Base-by-base conservation (phyloP, 1,140 invertebrate genomes). In the Procambarus virginalis region DNA sequence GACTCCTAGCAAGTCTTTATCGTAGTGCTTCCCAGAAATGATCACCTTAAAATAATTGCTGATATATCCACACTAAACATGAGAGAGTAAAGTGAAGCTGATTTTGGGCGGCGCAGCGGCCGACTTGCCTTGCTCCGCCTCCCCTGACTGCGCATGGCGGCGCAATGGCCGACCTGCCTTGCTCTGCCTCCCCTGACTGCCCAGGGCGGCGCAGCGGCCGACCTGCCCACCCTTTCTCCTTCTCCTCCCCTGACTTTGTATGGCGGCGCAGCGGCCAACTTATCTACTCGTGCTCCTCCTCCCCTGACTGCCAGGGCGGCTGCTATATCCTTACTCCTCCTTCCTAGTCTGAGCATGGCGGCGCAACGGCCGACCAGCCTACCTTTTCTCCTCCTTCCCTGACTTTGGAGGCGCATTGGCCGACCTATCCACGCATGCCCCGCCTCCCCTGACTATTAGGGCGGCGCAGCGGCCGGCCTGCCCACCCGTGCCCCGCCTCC, bases 31-130 rank as follows among this genome's bases (percentile, higher is more conserved):
- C 78, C 77, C 86, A 73, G 22, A 58, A 58, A 77, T 58, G 51
- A 68, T 68, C 60, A 68, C 73, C 48, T 55, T 87, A 81, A 46
- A 81, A 55, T 87, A 86, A 64, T 49, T 58, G 75, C 73, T 77
- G 55, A 68, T 80, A 68, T 87, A 73, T 55, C 78, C 76, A 87
- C 86, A 81, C 78, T 81, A 70, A 85, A 85, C 34, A 85, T 17
- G 51, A 34, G 80, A 60, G 80, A 46, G 80, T 17, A 34, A 22
- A 68, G 81, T 83, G 81, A 55, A 55, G 60, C 46, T 20, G 46
- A 45, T 49, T n/a, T 58, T 46, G 34, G n/a, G 70, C 14, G 20
- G 46, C 68, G 45, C n/a, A 20, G 76, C 73, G 76, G 84, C 55
- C 84, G 76, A 55, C 73, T 48, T 58, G 51, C 81, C 51, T 48